These are phyloP conservation scores for Drosophila neonasuta DNA, from an alignment of 2,888 invertebrate genomes.

Conservation along the genomic window DNA sequence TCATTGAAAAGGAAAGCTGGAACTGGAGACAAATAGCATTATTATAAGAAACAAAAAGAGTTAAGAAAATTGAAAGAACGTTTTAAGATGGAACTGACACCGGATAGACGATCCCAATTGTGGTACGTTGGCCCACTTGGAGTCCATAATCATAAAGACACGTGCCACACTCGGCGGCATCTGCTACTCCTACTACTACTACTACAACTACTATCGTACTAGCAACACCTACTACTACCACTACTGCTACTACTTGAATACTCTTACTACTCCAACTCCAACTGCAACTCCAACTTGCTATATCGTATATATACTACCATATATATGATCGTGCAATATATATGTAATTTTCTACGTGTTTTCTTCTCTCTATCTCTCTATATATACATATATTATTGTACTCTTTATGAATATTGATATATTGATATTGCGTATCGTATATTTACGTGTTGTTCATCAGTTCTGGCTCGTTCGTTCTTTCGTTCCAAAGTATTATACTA, in stretches of 20 bases:
- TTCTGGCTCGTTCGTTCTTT: conserved; percentile 72
- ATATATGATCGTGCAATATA: conserved; percentile 36
- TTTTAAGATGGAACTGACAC: conserved; percentile 33
- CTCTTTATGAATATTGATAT: conserved; percentile 28
- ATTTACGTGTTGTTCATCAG: conserved; percentile 68
- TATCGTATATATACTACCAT: conserved; percentile 48
- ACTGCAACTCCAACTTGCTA: conserved; percentile 50
- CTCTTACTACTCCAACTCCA: conserved; percentile 38
- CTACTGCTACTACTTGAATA: conserved; percentile 34
- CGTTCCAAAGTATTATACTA: conserved; percentile 36
- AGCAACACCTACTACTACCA: conserved; percentile 42
- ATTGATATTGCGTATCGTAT: conserved; percentile 54
- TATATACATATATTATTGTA: conserved; percentile 25
- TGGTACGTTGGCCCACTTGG: conserved; percentile 64
- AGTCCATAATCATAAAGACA: conserved; percentile 38
- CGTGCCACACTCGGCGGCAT: conserved; percentile 57
- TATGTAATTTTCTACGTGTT: conserved; percentile 72
- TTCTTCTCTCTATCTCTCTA: conserved; percentile 45
- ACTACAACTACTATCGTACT: conserved; percentile 35
- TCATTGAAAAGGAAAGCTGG: conserved; percentile 30
- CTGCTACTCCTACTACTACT: conserved; percentile 43
- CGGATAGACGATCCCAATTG: conserved; percentile 44
- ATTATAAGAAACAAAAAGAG: conserved; percentile 8
- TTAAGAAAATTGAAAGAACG: conserved; percentile 13
- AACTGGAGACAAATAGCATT: conserved; percentile 16